phyloP scores from a whole-genome alignment of 2,113 vertebrate genomes.

The Prionailurus viverrinus region DNA sequence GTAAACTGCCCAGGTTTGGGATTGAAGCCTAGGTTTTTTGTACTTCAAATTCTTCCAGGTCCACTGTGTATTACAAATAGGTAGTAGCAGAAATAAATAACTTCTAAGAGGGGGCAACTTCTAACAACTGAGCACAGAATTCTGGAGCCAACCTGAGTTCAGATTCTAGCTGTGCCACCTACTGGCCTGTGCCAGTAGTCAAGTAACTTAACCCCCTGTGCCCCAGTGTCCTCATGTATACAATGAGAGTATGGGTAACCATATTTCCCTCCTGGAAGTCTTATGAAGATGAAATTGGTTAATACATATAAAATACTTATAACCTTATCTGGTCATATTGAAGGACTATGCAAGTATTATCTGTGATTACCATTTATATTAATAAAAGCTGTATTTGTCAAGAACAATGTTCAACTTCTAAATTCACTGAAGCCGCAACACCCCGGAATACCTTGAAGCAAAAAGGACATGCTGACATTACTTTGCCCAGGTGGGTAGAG shows the following conservation, averaged over 20 bases:
- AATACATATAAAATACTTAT: not conserved
- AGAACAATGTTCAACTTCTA: not conserved
- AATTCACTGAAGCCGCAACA: not conserved
- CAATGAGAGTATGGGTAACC: not conserved
- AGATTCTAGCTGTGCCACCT: slow-evolving; percentile 54
- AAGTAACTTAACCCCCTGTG: not conserved
- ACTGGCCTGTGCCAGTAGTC: not conserved
- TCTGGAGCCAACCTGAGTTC: not conserved
- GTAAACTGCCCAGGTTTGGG: not conserved
- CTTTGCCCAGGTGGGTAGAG: not conserved
- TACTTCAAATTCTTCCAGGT: not conserved
- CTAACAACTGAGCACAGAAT: not conserved
- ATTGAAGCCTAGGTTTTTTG: not conserved
- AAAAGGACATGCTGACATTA: not conserved
- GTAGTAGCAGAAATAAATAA: not conserved
- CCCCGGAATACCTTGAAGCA: not conserved
- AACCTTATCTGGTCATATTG: not conserved
- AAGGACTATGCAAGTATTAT: not conserved
- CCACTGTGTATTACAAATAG: not conserved
- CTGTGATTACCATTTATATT: not conserved
- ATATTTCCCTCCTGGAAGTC: not conserved
- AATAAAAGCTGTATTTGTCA: slow-evolving; percentile 14
- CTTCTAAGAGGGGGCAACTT: not conserved
- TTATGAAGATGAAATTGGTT: not conserved
- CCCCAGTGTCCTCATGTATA: not conserved